These are phyloP conservation scores for Apoderus coryli DNA, from an alignment of 2,888 invertebrate genomes.

Conservation along the genomic window DNA sequence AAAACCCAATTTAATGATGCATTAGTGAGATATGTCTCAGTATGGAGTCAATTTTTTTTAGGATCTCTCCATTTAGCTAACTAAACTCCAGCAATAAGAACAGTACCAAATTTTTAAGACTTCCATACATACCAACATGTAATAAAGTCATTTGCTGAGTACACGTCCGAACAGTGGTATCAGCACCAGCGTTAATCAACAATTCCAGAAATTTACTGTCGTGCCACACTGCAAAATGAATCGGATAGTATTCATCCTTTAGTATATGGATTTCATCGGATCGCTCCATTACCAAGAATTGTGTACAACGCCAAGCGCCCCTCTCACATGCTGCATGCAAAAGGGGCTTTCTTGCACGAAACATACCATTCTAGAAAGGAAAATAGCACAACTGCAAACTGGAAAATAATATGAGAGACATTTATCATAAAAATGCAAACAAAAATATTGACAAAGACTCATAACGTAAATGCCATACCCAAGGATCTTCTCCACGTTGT, in stretches of 20 bases:
- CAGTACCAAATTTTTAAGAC: too few species aligned
- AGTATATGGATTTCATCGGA: conserved; percentile 56
- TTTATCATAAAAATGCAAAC: not conserved
- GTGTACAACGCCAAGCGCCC: conserved; percentile 57
- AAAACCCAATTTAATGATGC: too few species aligned
- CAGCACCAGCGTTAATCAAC: conserved; percentile 51
- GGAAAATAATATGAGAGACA: not conserved
- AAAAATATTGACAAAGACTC: not conserved
- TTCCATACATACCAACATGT: conserved; percentile 44
- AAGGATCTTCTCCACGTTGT: conserved; percentile 54
- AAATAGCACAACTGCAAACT: conserved; percentile 3
- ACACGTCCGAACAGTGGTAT: conserved; percentile 51
- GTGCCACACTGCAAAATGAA: conserved; percentile 59
- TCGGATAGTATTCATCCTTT: conserved; percentile 64
- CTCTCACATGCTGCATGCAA: conserved; percentile 55
- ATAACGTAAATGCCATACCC: conserved; percentile 31
- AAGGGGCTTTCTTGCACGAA: conserved; percentile 44
- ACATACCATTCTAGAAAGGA: conserved; percentile 31
- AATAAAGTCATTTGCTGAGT: conserved; percentile 57
- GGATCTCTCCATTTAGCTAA: too few species aligned
- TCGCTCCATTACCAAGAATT: conserved; percentile 47
- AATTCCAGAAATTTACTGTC: conserved; percentile 53
- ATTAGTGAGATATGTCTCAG: too few species aligned
- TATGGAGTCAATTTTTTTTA: too few species aligned
- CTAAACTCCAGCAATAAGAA: too few species aligned